A percentile compares a stretch with the other conserved stretches of the same genome.
Evolutionary conservation across 2,113 vertebrate genomes (phyloP).

Genomic region (Marmota flaviventris): DNA sequence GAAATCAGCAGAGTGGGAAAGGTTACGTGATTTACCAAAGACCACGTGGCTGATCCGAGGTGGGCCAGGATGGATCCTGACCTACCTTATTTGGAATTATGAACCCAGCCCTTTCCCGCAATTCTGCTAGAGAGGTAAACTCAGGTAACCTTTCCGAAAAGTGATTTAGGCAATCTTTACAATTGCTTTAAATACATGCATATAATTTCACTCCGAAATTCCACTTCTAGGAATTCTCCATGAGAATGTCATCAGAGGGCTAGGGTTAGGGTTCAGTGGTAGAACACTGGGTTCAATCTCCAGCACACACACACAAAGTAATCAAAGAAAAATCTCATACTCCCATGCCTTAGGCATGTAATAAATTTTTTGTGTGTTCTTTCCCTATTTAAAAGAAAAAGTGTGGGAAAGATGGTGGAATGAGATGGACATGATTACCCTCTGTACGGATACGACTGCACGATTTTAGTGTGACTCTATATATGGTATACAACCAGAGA

Average conservation of each 20-base stretch:
- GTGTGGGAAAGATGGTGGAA: too few relatives aligned
- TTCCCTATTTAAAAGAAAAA: neutral
- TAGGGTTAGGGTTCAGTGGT: neutral
- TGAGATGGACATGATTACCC: too few relatives aligned
- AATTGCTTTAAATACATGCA: neutral
- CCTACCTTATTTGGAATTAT: neutral
- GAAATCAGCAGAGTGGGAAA: neutral
- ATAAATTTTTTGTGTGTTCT: neutral
- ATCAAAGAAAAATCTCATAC: neutral
- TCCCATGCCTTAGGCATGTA: neutral
- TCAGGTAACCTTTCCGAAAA: conserved; percentile 9
- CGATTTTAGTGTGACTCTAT: too few relatives aligned
- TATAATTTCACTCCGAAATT: conserved; percentile 26
- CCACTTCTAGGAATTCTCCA: conserved; percentile 12
- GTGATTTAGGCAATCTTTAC: neutral
- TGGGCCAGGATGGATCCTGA: neutral
- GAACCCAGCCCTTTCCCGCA: neutral
- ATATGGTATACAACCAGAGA: too few relatives aligned
- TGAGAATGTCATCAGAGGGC: conserved; percentile 6
- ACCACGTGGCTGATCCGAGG: neutral
- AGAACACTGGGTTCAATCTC: neutral
- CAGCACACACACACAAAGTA: neutral
- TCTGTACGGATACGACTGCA: too few relatives aligned
- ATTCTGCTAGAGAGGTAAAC: neutral
- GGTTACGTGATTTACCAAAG: neutral